A percentile compares a stretch with the other conserved stretches of the same genome.
These are phyloP conservation scores for Dasyornis broadbenti DNA, from an alignment of 2,113 vertebrate species.

Conservation along the genomic window DNA sequence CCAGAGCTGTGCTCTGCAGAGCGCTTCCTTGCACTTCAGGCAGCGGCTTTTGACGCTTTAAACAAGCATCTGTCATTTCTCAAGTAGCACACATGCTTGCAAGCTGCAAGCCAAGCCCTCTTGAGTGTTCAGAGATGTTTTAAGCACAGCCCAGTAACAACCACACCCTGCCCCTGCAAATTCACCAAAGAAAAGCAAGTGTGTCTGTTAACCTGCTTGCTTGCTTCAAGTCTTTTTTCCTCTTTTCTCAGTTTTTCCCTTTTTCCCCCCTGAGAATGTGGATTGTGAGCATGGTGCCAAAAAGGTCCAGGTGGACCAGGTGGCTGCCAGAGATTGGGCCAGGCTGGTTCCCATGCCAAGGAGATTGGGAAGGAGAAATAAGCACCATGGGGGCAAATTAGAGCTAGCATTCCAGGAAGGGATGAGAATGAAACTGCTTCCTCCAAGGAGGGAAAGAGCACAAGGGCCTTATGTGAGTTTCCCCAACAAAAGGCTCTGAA, in stretches of 20 bases:
- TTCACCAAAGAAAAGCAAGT: neutral
- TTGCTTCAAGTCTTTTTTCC: neutral
- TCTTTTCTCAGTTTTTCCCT: neutral
- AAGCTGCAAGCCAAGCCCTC: neutral
- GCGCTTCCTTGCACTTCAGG: neutral
- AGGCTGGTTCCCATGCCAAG: neutral
- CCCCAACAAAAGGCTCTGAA: neutral
- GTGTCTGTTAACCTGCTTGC: neutral
- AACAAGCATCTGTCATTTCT: slow-evolving; percentile 23
- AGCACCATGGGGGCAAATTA: neutral
- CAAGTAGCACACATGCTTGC: neutral
- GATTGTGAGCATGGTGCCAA: neutral
- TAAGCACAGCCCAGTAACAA: neutral
- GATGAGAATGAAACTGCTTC: neutral
- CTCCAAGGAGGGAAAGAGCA: neutral
- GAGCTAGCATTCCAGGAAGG: neutral
- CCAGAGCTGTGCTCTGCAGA: neutral
- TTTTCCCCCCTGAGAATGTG: neutral
- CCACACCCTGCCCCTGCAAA: neutral
- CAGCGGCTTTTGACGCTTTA: neutral
- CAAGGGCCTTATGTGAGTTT: rapidly evolving
- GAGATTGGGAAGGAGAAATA: neutral
- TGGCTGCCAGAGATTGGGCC: neutral
- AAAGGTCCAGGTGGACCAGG: neutral
- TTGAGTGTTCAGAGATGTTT: slow-evolving; percentile 3